phyloP scores from a whole-genome alignment of 2,113 vertebrate genomes.

The Serinus canaria region DNA sequence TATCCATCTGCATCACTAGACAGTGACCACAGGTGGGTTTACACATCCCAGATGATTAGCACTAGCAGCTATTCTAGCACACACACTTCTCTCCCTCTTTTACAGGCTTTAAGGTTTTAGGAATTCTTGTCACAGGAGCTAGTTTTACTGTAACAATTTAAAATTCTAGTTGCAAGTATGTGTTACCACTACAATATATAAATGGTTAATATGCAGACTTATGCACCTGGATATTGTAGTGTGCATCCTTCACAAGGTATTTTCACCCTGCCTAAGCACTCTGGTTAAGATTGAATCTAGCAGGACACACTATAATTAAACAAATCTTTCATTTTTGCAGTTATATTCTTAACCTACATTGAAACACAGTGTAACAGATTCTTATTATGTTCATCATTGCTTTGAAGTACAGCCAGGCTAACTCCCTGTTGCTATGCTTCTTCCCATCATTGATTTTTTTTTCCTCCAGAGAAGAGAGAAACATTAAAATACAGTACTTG shows the following conservation, averaged over 20 bases:
- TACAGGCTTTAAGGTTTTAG: not conserved
- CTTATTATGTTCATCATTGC: not conserved
- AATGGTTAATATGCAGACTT: constrained; percentile 10
- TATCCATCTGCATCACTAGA: too few species aligned
- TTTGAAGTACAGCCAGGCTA: not conserved
- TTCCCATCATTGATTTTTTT: not conserved
- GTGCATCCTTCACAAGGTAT: not conserved
- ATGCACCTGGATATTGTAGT: not conserved
- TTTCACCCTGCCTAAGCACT: not conserved
- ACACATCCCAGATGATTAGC: not conserved
- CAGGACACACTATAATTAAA: not conserved
- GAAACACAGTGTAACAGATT: not conserved
- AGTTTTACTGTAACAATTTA: not conserved
- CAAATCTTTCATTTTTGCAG: not conserved
- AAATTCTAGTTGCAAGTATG: not conserved
- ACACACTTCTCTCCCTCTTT: not conserved
- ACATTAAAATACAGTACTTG: not conserved
- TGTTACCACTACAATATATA: not conserved
- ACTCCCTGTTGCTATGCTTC: not conserved
- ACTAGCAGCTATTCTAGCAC: not conserved
- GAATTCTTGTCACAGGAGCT: not conserved
- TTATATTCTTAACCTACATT: not conserved
- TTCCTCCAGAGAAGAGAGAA: not conserved
- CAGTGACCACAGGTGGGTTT: not conserved
- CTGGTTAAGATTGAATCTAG: not conserved